Evolutionary conservation across 1,140 invertebrate species (phyloP).

Genomic region (Penaeus chinensis): DNA sequence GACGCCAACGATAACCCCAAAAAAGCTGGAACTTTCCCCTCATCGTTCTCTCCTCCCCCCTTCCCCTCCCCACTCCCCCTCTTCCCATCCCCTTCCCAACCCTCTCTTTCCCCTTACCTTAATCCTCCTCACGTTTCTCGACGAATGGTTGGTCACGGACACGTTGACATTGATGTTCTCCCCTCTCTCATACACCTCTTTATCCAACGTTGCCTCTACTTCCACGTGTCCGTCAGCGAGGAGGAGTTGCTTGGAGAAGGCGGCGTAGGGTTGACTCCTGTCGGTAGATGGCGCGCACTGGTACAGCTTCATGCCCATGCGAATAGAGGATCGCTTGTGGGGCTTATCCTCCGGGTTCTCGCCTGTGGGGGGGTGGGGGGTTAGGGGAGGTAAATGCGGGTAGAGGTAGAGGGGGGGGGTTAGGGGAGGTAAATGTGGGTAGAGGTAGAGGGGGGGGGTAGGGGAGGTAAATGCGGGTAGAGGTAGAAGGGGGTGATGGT

Average conservation of each 20-base stretch:
- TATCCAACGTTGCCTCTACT: constrained; percentile 95
- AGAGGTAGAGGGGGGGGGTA: neutral
- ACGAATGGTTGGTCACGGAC: constrained; percentile 95
- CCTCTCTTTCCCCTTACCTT: constrained; percentile 73
- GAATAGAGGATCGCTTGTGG: constrained; percentile 79
- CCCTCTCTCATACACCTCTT: constrained; percentile 95
- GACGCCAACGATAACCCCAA: no score
- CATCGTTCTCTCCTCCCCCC: neutral
- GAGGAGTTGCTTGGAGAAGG: constrained; percentile 96
- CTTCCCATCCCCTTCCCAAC: neutral
- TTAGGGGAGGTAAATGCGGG: neutral
- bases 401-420: neutral
- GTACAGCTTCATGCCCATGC: constrained; percentile 85
- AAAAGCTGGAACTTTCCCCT: neutral
- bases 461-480: no score
- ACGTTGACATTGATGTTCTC: constrained; percentile 95
- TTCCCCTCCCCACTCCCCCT: neutral
- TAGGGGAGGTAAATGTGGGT: no score
- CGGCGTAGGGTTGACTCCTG: constrained; percentile 96
- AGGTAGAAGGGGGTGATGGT: no score
- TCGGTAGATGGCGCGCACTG: constrained; percentile 93
- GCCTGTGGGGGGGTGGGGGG: constrained; percentile 69
- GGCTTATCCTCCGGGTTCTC: constrained; percentile 82
- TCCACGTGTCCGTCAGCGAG: constrained; percentile 87
- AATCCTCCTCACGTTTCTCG: constrained; percentile 99